Conservation (phyloP, 2,888 invertebrate genomes). For the Prosopocoilus inquinatus region DNA sequence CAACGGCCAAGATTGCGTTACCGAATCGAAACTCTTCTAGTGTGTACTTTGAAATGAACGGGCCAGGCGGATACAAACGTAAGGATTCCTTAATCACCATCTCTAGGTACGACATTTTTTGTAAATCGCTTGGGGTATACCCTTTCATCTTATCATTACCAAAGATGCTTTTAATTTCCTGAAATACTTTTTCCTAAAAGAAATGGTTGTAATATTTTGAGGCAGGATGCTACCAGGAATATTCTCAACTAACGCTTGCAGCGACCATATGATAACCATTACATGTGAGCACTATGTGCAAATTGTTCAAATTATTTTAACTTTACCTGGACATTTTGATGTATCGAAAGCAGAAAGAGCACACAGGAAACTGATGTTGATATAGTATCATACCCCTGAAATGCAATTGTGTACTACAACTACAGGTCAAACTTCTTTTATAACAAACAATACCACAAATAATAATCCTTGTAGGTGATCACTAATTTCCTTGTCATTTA, state of each 20-base stretch:
- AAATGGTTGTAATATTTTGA: neutral
- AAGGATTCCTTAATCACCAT: constrained; percentile 55
- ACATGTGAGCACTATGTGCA: too few relatives aligned
- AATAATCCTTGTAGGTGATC: constrained; percentile 74
- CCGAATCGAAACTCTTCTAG: constrained; percentile 45
- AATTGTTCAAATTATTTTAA: too few relatives aligned
- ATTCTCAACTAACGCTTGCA: too few relatives aligned
- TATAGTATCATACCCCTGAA: constrained; percentile 53
- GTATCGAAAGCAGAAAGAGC: constrained; percentile 48
- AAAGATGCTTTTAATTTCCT: constrained; percentile 45
- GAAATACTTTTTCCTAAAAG: constrained; percentile 42
- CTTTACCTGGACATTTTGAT: constrained; percentile 47
- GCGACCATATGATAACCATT: too few relatives aligned
- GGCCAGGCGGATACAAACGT: constrained; percentile 55
- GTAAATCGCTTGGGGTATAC: constrained; percentile 44
- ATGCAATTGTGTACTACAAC: constrained; percentile 6
- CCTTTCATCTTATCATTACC: constrained; percentile 28
- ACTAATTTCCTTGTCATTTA: constrained; percentile 56
- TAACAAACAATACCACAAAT: constrained; percentile 59
- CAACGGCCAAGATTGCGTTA: constrained; percentile 24
- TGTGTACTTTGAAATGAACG: constrained; percentile 50
- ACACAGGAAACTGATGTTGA: constrained; percentile 50
- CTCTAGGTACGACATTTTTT: constrained; percentile 57
- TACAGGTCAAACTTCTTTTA: neutral
- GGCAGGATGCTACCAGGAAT: neutral